phyloP scores from a whole-genome alignment of 2,113 vertebrate species.

The Oryzias melastigma region DNA sequence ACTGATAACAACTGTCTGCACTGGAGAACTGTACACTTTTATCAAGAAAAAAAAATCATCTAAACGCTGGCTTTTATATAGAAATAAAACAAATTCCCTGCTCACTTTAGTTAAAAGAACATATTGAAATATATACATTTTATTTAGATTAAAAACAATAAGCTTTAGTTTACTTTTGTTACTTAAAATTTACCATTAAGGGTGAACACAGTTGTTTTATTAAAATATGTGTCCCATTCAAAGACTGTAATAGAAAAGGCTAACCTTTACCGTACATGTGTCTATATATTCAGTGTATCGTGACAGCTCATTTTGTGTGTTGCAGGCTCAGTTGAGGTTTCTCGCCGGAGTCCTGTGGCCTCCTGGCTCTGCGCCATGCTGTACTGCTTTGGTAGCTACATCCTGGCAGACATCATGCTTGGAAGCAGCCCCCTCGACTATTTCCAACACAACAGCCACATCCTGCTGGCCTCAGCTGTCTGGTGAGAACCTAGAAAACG shows the following conservation, averaged over 20 bases:
- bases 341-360: constrained; percentile 87
- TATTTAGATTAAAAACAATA: too few relatives aligned
- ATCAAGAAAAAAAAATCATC: background rate
- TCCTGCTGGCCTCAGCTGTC: constrained; percentile 91
- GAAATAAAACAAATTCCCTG: background rate
- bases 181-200: too few relatives aligned
- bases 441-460: constrained; percentile 93
- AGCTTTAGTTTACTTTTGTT: too few relatives aligned
- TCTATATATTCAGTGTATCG: too few relatives aligned
- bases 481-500: constrained; percentile 80
- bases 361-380: constrained; percentile 98
- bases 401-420: constrained; percentile 90
- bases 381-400: constrained; percentile 96
- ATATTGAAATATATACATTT: background rate
- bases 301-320: constrained; percentile 17
- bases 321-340: constrained; percentile 90
- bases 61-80: too few relatives aligned
- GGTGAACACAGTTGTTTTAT: too few relatives aligned
- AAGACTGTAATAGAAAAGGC: too few relatives aligned
- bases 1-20: constrained; percentile 31
- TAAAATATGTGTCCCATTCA: too few relatives aligned
- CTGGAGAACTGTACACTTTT: too few relatives aligned
- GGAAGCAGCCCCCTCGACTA: constrained; percentile 86
- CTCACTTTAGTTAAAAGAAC: too few relatives aligned
- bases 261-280: too few relatives aligned